Conservation (phyloP, 2,888 invertebrate species). For the Erannis defoliaria region DNA sequence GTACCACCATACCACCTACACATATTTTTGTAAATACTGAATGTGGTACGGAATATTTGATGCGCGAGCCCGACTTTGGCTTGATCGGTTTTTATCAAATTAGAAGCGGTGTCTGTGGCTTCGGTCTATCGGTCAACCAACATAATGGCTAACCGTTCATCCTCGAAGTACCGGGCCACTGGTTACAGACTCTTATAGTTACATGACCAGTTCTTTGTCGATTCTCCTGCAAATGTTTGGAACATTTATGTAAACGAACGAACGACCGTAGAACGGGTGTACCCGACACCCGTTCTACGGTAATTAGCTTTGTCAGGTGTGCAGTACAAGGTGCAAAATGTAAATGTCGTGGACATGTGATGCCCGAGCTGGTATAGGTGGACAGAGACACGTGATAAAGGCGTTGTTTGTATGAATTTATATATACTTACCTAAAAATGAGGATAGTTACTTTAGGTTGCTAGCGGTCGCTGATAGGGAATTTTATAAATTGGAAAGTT, state of each 20-base stretch:
- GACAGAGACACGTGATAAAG: neutral
- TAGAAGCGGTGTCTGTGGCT: neutral
- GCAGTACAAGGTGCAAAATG: constrained; percentile 3
- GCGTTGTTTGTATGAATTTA: neutral
- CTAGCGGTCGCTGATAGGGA: no score
- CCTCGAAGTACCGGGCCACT: constrained; percentile 3
- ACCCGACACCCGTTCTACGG: no score
- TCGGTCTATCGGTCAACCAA: constrained; percentile 22
- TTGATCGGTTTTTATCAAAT: neutral
- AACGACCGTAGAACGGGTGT: neutral
- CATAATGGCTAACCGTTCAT: constrained; percentile 16
- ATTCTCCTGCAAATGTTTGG: constrained; percentile 3
- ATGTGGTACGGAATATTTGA: no score
- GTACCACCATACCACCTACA: no score
- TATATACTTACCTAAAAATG: neutral
- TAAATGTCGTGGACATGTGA: neutral
- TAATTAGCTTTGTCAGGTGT: neutral
- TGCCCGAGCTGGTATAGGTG: neutral
- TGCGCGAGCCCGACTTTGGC: neutral
- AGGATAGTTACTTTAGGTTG: neutral
- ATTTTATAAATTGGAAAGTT: no score
- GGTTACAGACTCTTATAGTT: neutral
- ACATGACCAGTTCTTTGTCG: neutral
- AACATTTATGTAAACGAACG: neutral
- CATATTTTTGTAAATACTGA: no score